Evolutionary conservation across 2,797 vertebrate genomes (phyloP).

Genomic region (Leptoclinus maculatus): DNA sequence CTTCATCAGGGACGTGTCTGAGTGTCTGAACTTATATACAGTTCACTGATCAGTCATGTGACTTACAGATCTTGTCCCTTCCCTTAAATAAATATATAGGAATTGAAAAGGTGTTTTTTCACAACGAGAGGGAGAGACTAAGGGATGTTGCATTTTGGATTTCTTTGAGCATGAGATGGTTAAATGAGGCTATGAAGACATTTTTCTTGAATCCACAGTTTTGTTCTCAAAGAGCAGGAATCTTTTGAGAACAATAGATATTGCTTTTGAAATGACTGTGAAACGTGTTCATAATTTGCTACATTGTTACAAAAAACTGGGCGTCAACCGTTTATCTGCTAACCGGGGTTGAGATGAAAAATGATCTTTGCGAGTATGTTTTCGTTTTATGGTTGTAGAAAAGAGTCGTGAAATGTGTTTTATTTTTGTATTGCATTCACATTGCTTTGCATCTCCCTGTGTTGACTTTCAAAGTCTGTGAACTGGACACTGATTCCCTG

Average conservation of each 20-base stretch:
- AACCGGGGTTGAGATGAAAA: neutral
- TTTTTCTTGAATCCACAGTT: neutral
- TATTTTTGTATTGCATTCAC: neutral
- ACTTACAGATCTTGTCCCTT: neutral
- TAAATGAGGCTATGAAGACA: neutral
- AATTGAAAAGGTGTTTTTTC: neutral
- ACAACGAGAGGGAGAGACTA: neutral
- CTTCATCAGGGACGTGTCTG: neutral
- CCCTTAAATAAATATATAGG: neutral
- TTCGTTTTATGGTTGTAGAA: neutral
- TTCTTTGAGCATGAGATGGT: neutral
- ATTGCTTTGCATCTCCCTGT: slow-evolving; percentile 1
- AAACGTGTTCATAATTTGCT: neutral
- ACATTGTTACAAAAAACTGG: neutral
- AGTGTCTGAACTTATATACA: neutral
- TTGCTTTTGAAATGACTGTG: neutral
- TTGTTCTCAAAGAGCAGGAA: neutral
- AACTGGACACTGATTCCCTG: slow-evolving; percentile 26
- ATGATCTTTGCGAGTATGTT: neutral
- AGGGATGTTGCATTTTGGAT: neutral
- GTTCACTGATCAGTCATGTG: neutral
- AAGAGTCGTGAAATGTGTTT: neutral
- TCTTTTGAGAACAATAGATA: too few relatives aligned
- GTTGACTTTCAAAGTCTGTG: neutral
- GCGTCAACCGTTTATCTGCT: neutral